Evolutionary conservation across 1,140 invertebrate species (phyloP).

Genomic region (Danaus melanippus): DNA sequence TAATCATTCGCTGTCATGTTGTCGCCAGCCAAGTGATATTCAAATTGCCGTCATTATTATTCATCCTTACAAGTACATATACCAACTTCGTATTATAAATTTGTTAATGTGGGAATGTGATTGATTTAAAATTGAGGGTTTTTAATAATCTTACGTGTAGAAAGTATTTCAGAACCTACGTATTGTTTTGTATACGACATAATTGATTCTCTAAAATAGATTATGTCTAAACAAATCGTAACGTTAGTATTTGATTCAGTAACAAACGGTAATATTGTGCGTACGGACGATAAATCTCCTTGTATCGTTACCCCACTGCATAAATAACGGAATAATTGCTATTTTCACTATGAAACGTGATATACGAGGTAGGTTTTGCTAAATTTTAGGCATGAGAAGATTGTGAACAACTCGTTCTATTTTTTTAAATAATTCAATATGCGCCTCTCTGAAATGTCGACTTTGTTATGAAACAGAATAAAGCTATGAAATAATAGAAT

Average conservation of each 20-base stretch:
- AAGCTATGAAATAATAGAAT: no score
- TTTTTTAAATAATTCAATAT: no score
- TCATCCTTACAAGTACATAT: no score
- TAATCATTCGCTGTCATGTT: slow-evolving; percentile 13
- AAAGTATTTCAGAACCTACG: not conserved
- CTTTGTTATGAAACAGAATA: no score
- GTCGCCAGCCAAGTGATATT: slow-evolving; percentile 9
- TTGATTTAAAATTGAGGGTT: no score
- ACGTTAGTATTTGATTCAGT: slow-evolving; percentile 5
- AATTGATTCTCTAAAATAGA: slow-evolving; percentile 1
- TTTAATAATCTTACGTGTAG: no score
- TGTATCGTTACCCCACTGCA: slow-evolving; percentile 42
- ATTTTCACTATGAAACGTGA: slow-evolving; percentile 42
- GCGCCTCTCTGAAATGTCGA: no score
- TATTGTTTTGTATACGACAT: slow-evolving; percentile 1
- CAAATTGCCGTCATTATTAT: not conserved
- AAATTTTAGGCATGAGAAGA: slow-evolving; percentile 20
- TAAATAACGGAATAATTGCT: slow-evolving; percentile 64
- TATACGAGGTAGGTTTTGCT: slow-evolving; percentile 31
- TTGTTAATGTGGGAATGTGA: no score
- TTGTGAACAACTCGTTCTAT: no score
- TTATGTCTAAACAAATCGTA: not conserved
- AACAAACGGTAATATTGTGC: slow-evolving; percentile 29
- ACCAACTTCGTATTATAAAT: no score
- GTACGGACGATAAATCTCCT: slow-evolving; percentile 29